A percentile compares a stretch with the other conserved stretches of the same genome.
Evolutionary conservation across 2,888 invertebrate species (phyloP).

Genomic region (Microctonus hyperodae): DNA sequence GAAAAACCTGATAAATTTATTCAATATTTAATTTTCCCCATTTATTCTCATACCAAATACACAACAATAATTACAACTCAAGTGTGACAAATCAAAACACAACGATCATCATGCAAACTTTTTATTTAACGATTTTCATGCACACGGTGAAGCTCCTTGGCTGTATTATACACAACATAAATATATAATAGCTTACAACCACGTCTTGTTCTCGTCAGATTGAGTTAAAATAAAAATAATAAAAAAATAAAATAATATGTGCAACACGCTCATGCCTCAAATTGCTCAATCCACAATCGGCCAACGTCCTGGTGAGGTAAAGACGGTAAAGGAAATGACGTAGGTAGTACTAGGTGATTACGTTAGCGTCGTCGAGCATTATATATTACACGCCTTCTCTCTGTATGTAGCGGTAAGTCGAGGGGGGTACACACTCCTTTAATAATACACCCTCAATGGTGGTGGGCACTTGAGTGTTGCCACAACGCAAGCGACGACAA

Average conservation of each 20-base stretch:
- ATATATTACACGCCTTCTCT: neutral
- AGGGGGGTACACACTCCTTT: slow-evolving; percentile 3
- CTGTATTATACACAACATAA: slow-evolving; percentile 19
- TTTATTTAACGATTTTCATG: slow-evolving; percentile 41
- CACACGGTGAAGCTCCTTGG: slow-evolving; percentile 33
- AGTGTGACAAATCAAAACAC: slow-evolving; percentile 37
- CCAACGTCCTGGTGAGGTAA: neutral
- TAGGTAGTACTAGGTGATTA: slow-evolving; percentile 6
- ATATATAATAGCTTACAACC: slow-evolving; percentile 41
- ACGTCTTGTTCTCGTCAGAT: slow-evolving; percentile 23
- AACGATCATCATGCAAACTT: slow-evolving; percentile 37
- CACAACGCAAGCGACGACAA: neutral
- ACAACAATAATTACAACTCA: slow-evolving; percentile 35
- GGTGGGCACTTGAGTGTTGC: slow-evolving; percentile 11
- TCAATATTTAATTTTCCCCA: too few species aligned
- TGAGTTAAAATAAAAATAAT: slow-evolving; percentile 12
- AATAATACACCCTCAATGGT: slow-evolving; percentile 24
- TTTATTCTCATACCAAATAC: too few species aligned
- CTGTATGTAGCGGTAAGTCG: slow-evolving; percentile 8
- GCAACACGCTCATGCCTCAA: slow-evolving; percentile 36
- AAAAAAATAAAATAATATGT: slow-evolving; percentile 26
- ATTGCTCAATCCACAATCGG: slow-evolving; percentile 35
- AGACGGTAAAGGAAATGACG: slow-evolving; percentile 1
- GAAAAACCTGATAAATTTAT: too few species aligned
- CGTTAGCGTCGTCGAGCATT: neutral